phyloP scores from a whole-genome alignment of 2,797 vertebrate genomes.

The Aselliscus stoliczkanus region DNA sequence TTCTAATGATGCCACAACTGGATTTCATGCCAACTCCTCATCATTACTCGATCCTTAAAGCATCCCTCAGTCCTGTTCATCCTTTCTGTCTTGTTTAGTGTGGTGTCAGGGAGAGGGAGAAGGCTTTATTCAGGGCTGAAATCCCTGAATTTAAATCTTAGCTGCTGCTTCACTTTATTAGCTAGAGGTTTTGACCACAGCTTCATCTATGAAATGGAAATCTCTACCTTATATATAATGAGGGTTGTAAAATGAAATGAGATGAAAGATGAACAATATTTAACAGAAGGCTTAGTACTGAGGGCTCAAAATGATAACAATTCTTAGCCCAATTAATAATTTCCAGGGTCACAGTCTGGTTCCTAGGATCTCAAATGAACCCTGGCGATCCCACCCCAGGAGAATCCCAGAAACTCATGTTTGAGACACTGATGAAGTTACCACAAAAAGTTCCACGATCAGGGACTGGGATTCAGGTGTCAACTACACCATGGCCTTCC shows the following conservation, averaged over 20 bases:
- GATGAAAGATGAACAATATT: neutral
- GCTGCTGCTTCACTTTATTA: neutral
- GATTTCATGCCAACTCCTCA: neutral
- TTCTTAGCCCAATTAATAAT: neutral
- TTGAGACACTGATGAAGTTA: neutral
- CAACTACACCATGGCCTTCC: neutral
- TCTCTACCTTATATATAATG: neutral
- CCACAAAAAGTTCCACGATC: neutral
- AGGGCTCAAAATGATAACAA: neutral
- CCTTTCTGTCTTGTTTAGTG: too few relatives aligned
- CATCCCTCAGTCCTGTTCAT: rapidly evolving
- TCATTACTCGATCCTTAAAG: neutral
- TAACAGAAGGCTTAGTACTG: neutral
- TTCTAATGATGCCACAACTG: neutral
- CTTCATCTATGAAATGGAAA: neutral
- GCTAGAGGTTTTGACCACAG: neutral
- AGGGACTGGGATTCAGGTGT: neutral
- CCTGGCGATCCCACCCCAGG: neutral
- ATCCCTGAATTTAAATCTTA: neutral
- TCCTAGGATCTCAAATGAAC: neutral
- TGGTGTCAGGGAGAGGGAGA: neutral
- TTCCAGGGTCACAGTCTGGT: neutral
- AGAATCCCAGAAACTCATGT: neutral
- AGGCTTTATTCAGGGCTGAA: neutral
- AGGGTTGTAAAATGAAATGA: neutral